phyloP scores from a whole-genome alignment of 2,888 invertebrate genomes.

The Lasioglossum calceatum region DNA sequence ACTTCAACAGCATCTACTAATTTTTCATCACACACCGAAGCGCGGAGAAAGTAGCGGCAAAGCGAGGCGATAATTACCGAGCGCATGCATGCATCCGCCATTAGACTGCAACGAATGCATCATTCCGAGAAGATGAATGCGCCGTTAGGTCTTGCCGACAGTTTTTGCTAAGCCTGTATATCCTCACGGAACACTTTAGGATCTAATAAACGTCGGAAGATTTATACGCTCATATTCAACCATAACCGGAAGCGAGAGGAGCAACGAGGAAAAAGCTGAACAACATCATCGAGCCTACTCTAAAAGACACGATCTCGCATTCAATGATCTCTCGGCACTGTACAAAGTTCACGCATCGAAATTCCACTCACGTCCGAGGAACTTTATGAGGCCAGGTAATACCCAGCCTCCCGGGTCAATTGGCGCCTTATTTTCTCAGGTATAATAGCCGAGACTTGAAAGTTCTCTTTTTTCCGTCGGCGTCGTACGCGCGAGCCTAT shows the following conservation, averaged over 20 bases:
- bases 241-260: not conserved
- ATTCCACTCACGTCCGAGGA: not conserved
- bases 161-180: not conserved
- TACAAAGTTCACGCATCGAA: not conserved
- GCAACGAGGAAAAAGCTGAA: not conserved
- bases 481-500: not conserved
- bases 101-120: not conserved
- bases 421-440: not conserved
- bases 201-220: slow-evolving; percentile 6
- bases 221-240: not conserved
- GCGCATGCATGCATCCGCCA: not conserved
- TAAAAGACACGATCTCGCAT: not conserved
- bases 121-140: not conserved
- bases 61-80: not conserved
- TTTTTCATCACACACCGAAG: too few species aligned
- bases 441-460: slow-evolving; percentile 1
- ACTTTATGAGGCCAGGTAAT: slow-evolving; percentile 16
- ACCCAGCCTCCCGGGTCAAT: not conserved
- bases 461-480: not conserved
- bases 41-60: not conserved
- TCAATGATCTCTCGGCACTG: not conserved
- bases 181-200: not conserved
- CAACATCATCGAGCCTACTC: slow-evolving; percentile 2
- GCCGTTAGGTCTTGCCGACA: not conserved
- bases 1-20: too few species aligned